Percentiles rank a stretch among this genome's conserved stretches.
Evolutionary conservation across 2,888 invertebrate genomes (phyloP).

Genomic region (Dendrolimus pini): DNA sequence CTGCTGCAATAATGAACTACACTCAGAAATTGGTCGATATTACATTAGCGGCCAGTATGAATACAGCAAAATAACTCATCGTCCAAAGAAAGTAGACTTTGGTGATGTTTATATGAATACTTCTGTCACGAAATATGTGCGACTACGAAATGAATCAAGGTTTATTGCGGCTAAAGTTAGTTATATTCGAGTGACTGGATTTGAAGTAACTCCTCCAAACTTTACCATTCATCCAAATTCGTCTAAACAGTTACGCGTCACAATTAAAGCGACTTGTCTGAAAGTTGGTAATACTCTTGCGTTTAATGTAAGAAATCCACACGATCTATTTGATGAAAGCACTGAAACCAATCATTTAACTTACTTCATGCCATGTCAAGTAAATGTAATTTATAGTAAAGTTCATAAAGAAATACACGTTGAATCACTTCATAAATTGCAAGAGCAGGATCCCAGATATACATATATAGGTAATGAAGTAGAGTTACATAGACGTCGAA

Average conservation of each 20-base stretch:
- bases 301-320: slow-evolving; percentile 49
- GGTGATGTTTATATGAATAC: slow-evolving; percentile 53
- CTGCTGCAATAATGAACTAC: slow-evolving; percentile 54
- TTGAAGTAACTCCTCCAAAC: slow-evolving; percentile 49
- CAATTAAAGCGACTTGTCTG: slow-evolving; percentile 43
- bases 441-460: slow-evolving; percentile 36
- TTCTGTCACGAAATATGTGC: slow-evolving; percentile 45
- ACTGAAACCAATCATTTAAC: slow-evolving; percentile 30
- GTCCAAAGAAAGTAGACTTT: slow-evolving; percentile 63
- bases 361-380: slow-evolving; percentile 35
- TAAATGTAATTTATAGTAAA: slow-evolving; percentile 36
- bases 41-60: slow-evolving; percentile 77
- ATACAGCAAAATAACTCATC: slow-evolving; percentile 55
- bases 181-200: slow-evolving; percentile 49
- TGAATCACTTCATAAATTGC: slow-evolving; percentile 53
- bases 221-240: slow-evolving; percentile 52
- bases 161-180: slow-evolving; percentile 48
- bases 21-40: slow-evolving; percentile 66
- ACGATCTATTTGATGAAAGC: slow-evolving; percentile 23
- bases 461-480: slow-evolving; percentile 43
- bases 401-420: slow-evolving; percentile 21
- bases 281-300: slow-evolving; percentile 31
- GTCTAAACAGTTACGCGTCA: slow-evolving; percentile 35
- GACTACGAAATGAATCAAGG: slow-evolving; percentile 59
- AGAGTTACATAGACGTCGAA: slow-evolving; percentile 22